Conservation (phyloP, 2,113 vertebrate genomes). For the Benitochromis conjunctus region DNA sequence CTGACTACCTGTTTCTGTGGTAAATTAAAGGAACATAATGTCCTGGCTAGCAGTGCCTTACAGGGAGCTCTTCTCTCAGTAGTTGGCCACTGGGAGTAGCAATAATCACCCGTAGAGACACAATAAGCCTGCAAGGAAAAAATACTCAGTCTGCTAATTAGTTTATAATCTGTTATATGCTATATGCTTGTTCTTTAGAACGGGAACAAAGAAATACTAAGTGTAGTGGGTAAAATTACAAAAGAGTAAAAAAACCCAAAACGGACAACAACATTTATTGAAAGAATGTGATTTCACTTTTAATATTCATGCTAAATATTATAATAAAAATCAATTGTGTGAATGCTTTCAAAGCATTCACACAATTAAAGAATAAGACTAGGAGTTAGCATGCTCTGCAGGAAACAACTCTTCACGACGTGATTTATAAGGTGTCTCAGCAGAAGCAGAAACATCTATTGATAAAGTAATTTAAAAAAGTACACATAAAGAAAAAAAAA, state of each 20-base stretch:
- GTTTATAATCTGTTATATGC: constrained; percentile 26
- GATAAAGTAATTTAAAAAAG: background rate
- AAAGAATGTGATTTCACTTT: background rate
- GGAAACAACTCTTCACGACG: background rate
- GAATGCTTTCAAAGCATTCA: too few relatives aligned
- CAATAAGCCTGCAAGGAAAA: constrained; percentile 29
- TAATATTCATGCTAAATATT: background rate
- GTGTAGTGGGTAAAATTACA: background rate
- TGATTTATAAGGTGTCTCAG: background rate
- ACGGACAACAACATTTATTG: background rate
- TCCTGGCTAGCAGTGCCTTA: constrained; percentile 7
- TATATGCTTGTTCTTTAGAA: constrained; percentile 12
- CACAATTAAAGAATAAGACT: background rate
- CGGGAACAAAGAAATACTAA: background rate
- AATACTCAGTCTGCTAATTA: constrained; percentile 56
- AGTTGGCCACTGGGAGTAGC: constrained; percentile 32
- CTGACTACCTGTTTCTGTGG: constrained; percentile 14
- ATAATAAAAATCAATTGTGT: too few relatives aligned
- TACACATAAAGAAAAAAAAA: background rate
- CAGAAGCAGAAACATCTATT: background rate
- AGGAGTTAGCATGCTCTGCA: background rate
- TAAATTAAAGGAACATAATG: constrained; percentile 36
- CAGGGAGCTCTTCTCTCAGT: constrained; percentile 11
- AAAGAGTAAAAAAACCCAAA: background rate
- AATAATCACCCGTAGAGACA: constrained; percentile 50